Conservation (phyloP, 2,888 invertebrate genomes). For the Diarsia mendica region DNA sequence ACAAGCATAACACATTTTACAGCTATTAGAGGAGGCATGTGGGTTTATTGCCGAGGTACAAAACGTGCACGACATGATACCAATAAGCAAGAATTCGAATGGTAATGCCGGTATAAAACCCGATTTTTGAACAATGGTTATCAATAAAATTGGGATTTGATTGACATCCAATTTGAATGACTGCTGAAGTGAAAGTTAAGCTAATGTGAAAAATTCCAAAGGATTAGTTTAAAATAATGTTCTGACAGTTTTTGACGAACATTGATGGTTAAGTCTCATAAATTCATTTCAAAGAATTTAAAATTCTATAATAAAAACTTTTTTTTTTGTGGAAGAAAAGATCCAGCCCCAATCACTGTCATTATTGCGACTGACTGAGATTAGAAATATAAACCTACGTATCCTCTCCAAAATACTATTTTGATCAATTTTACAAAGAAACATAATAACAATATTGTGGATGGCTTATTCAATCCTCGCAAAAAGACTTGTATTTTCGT, state of each 20-base stretch:
- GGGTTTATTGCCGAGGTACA: slow-evolving; percentile 69
- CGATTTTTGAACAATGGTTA: slow-evolving; percentile 41
- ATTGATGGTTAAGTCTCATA: slow-evolving; percentile 4
- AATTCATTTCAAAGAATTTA: neutral
- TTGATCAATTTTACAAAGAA: slow-evolving; percentile 25
- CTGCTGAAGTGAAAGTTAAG: slow-evolving; percentile 20
- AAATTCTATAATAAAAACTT: neutral
- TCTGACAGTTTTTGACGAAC: slow-evolving; percentile 1
- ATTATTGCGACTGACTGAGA: slow-evolving; percentile 14
- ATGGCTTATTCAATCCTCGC: slow-evolving; percentile 36
- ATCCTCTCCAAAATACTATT: neutral
- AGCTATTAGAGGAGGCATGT: slow-evolving; percentile 80
- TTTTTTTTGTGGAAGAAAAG: neutral
- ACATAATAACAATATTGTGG: neutral
- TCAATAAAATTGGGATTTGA: slow-evolving; percentile 31
- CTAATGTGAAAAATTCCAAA: slow-evolving; percentile 13
- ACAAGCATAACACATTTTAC: slow-evolving; percentile 83
- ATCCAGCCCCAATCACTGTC: neutral
- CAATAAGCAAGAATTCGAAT: slow-evolving; percentile 68
- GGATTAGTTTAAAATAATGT: slow-evolving; percentile 10
- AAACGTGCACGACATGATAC: slow-evolving; percentile 70
- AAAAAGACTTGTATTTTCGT: slow-evolving; percentile 32
- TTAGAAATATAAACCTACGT: slow-evolving; percentile 3
- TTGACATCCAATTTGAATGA: slow-evolving; percentile 25
- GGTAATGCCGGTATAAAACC: slow-evolving; percentile 31